Base-by-base conservation (phyloP, 1,140 invertebrate genomes). In the Sitodiplosis mosellana region DNA sequence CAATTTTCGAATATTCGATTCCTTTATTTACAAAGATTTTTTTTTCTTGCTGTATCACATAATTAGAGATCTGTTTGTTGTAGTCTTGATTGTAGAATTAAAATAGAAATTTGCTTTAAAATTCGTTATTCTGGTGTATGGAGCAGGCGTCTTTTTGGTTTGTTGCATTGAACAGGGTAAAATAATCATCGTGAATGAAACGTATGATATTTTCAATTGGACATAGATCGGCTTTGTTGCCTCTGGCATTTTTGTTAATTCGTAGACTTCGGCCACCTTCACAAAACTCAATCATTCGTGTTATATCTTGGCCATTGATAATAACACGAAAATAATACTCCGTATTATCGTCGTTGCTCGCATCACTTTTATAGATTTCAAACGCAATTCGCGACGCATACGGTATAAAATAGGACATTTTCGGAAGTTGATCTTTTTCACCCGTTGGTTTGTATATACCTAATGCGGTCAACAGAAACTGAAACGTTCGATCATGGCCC, bases 401-500 rank as follows among this genome's bases (percentile, higher is more conserved):
- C 33, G 80, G 72, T 53, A 74, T 69, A 33, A 68, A 68, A 21
- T 71, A 69, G 49, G 69, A 65, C 15, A 71, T 69, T 12, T 62
- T 69, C 14, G 60, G 61, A 27, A 83, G 69, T 5, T 27, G 27
- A 27, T 10, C 27, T 5, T 27, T 27, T 27, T 27, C n/a, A n/a
- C n/a, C 27, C 27, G 27, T 27, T 27, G 27, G 27, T 27, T 27
- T 27, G 27, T 5, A 27, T 27, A 27, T 27, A 1, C 87, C 87
- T 18, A 95, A 58, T 1, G 86, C 82, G 5, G 80, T 72, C 2
- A 82, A 74, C 2, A 95, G 63, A 54, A 87, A 84, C 54, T 88
- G 83, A 18, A 93, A 54, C 0, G 89, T 92, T 55, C 83, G 82
- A 60, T 93, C 89, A 58, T 95, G 91, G 0, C 87, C 89, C 0